Evolutionary conservation across 1,140 invertebrate species (phyloP).

Genomic region (Apis florea): DNA sequence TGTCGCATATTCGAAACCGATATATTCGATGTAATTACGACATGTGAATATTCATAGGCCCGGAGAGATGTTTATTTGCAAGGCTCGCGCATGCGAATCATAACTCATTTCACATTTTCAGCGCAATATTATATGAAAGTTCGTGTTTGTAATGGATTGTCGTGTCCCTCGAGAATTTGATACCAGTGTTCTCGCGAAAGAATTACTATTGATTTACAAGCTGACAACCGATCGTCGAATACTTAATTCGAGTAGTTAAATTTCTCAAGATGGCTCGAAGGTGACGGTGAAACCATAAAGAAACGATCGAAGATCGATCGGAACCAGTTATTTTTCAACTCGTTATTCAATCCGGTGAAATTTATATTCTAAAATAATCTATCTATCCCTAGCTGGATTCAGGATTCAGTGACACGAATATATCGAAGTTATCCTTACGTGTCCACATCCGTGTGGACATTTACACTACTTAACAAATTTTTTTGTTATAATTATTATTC

Average conservation of each 20-base stretch:
- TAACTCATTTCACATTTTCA: constrained; percentile 3
- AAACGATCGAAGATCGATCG: neutral
- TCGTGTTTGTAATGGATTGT: neutral
- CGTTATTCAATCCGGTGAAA: neutral
- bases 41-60: neutral
- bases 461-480: neutral
- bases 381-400: neutral
- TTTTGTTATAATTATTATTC: neutral
- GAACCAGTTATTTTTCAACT: neutral
- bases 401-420: neutral
- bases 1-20: neutral
- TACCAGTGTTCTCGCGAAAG: neutral
- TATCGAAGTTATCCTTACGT: neutral
- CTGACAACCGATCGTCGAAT: neutral
- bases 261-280: neutral
- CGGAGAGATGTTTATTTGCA: too few species aligned
- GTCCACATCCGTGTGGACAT: neutral
- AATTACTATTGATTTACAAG: neutral
- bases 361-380: neutral
- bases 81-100: neutral
- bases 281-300: constrained; percentile 1
- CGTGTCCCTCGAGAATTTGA: neutral
- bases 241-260: neutral
- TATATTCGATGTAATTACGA: neutral
- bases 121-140: neutral